Base-by-base conservation (phyloP, 2,888 invertebrate species). In the Choristoneura rosaceana region DNA sequence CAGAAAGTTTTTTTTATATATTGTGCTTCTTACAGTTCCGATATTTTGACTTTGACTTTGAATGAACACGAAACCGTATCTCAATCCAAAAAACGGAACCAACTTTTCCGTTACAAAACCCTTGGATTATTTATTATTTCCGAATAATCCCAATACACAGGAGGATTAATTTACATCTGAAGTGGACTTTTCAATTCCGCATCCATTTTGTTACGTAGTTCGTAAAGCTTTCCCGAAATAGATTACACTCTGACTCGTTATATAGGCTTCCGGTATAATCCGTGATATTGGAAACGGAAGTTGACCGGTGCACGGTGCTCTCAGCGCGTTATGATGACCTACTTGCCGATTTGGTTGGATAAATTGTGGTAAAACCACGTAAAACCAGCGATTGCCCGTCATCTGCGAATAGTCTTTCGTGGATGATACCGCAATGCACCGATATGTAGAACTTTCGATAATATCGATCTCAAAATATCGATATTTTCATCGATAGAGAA, bases 171-270 rank as follows among this genome's bases (percentile, higher is more conserved):
- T 45, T 62, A 25, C 17, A 62, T 62, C 25, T 4, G 43, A 25
- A 45, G 62, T 33, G 33, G 45, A 62, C 17, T 62, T 45, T 45
- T 45, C 45, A 62, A 45, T 62, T 45, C 62, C 14, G 25, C 62
- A 8, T 61, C 41, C 61, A 61, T 33, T 62, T 43, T 55, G 55
- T 55, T 55, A 55, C 25, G 55, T 55, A 10, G 55, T 25, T 55
- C 10, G 55, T 4, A 47, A 47, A 47, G 25, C 55, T 1, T 17
- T 17, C 25, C 55, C 4, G 25, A 55, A 55, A 55, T 25, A 55
- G 55, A 25, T 25, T 25, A 25, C 25, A 25, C 25, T 25, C 25
- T 55, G 12, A 55, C 12, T 55, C 55, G 55, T 55, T 25, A 55
- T 10, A 55, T 1, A 12, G 55, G 12, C 10, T 25, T 52, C 15